These are phyloP conservation scores for Odontophorus gujanensis DNA, from an alignment of 2,113 vertebrate species.

Conservation along the genomic window DNA sequence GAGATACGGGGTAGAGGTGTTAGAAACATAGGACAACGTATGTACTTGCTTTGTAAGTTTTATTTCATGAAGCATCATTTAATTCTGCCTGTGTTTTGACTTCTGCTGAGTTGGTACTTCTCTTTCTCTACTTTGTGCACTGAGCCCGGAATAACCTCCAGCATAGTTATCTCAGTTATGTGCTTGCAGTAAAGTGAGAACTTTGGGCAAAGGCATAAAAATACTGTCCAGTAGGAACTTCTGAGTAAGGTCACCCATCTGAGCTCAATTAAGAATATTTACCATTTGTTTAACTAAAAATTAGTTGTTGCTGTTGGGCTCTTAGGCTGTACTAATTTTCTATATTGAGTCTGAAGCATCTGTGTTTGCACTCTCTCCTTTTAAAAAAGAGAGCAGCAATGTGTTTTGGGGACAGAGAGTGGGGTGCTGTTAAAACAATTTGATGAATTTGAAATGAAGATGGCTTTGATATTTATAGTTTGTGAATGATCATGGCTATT, in stretches of 20 bases:
- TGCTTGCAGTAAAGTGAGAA: background rate
- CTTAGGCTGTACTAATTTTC: background rate
- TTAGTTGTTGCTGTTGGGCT: background rate
- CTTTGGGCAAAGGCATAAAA: background rate
- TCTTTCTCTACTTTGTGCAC: background rate
- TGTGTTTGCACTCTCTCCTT: background rate
- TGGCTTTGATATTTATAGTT: background rate
- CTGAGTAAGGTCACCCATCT: background rate
- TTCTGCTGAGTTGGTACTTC: background rate
- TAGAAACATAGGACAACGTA: background rate
- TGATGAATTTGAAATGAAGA: background rate
- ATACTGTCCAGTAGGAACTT: background rate
- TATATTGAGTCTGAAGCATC: background rate
- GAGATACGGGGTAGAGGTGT: background rate
- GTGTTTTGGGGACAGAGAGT: background rate
- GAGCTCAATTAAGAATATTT: background rate
- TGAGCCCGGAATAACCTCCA: background rate
- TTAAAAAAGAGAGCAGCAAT: background rate
- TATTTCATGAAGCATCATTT: background rate
- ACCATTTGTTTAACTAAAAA: background rate
- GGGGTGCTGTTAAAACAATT: background rate
- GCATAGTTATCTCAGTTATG: background rate
- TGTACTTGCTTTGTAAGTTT: background rate
- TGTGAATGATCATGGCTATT: background rate
- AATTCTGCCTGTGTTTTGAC: background rate